phyloP scores from a whole-genome alignment of 2,797 vertebrate genomes.

The Pipistrellus pipistrellus region DNA sequence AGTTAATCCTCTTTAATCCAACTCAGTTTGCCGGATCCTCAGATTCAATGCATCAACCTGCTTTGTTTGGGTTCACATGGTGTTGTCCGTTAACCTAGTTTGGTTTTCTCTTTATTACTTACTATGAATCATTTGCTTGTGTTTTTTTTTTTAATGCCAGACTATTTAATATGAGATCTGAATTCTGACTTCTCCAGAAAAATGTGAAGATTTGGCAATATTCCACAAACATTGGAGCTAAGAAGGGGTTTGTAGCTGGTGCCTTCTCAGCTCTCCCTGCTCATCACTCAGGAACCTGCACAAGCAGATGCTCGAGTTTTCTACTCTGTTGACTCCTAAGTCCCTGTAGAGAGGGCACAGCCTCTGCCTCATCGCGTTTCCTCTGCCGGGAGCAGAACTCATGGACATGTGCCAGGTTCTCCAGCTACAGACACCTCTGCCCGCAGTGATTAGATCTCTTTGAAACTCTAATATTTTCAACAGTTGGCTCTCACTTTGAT shows the following conservation, averaged over 20 bases:
- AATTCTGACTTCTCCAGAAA: not conserved
- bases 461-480: not conserved
- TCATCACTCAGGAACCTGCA: rapidly evolving
- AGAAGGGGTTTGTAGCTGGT: not conserved
- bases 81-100: not conserved
- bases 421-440: not conserved
- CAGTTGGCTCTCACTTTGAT: not conserved
- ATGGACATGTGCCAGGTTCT: not conserved
- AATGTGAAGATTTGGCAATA: not conserved
- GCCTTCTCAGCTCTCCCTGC: too few relatives aligned
- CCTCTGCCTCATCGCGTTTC: not conserved
- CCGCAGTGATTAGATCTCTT: not conserved
- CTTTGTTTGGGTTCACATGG: not conserved
- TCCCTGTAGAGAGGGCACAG: not conserved
- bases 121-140: not conserved
- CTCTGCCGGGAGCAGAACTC: not conserved
- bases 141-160: not conserved
- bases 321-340: not conserved
- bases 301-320: not conserved
- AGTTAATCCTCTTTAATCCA: not conserved
- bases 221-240: not conserved
- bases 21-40: not conserved
- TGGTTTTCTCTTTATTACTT: not conserved
- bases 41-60: not conserved
- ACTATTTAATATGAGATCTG: not conserved